Conservation (phyloP, 2,888 invertebrate species). For the Eudasyphora cyanicolor region DNA sequence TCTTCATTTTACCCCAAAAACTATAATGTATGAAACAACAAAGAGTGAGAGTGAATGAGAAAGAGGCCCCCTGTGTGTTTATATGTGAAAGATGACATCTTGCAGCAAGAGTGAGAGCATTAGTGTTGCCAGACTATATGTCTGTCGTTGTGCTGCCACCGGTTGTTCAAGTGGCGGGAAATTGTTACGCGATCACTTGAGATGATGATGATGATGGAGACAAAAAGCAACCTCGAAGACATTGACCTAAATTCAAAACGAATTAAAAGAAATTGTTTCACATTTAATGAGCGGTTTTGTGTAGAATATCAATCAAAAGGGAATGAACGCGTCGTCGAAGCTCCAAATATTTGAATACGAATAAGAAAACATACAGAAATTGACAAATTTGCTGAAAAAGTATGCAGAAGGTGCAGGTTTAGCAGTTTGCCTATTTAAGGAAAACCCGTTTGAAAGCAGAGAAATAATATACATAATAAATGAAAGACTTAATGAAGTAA, state of each 20-base stretch:
- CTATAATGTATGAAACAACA: not conserved
- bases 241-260: conserved; percentile 19
- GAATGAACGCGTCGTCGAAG: too few relatives aligned
- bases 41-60: conserved; percentile 4
- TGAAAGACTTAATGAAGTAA: too few relatives aligned
- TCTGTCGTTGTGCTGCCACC: too few relatives aligned
- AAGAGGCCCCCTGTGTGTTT: conserved; percentile 32
- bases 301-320: too few relatives aligned
- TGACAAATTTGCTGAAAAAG: too few relatives aligned
- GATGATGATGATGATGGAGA: not conserved
- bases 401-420: too few relatives aligned
- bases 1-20: conserved; percentile 11
- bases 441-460: too few relatives aligned
- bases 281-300: too few relatives aligned
- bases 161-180: conserved; percentile 10
- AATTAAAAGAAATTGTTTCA: not conserved
- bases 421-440: too few relatives aligned
- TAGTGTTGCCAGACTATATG: conserved; percentile 19
- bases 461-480: too few relatives aligned
- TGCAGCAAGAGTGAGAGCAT: conserved; percentile 22
- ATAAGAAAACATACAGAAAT: too few relatives aligned
- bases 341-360: too few relatives aligned
- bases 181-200: conserved; percentile 12
- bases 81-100: not conserved
- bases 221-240: not conserved